Base-by-base conservation (phyloP, 2,888 invertebrate species). In the Archips crataeganus region DNA sequence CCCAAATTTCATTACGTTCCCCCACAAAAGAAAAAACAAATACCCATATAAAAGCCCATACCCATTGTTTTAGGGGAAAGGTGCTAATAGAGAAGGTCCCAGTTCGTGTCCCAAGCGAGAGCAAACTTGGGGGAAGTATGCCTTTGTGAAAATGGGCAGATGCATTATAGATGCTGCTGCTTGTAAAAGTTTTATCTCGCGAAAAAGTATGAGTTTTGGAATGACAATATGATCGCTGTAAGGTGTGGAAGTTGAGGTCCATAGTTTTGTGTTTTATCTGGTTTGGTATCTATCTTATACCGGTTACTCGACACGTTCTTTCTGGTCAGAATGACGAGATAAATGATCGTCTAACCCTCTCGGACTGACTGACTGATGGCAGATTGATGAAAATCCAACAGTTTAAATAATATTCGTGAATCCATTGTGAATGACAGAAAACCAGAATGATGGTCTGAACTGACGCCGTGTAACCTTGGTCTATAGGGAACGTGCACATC, bases 1-100 rank as follows among this genome's bases (percentile, higher is more conserved):
- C 57, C 63, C 8, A 73, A 73, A 69, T 69, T 64, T 73, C 68
- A 69, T 73, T 73, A 73, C 68, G 6, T 49, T 49, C 63, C 68
- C 68, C 73, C 65, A 15, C 51, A 65, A 51, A 36, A 65, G 23
- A 47, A 59, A 73, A 54, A 57, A 64, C 65, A 71, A 65, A 71
- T 59, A 68, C 15, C 49, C 54, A 39, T 65, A 54, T 23, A 54
- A 23, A 54, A 54, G 23, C 54, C 23, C 54, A n/a, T 5, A 54
- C 54, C 57, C 61, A 65, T 65, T 42, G 71, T 66, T n/a, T 63
- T 32, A 67, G 49, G 63, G 73, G 68, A 68, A 61, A 51, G 66
- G 68, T 60, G 73, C 63, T 73, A 72, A 72, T 69, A 69, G 63
- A 54, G 62, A 34, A n/a, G 59, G 63, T 13, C 67, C 47, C 10